phyloP scores from a whole-genome alignment of 2,888 invertebrate genomes.

The Phalera bucephala region DNA sequence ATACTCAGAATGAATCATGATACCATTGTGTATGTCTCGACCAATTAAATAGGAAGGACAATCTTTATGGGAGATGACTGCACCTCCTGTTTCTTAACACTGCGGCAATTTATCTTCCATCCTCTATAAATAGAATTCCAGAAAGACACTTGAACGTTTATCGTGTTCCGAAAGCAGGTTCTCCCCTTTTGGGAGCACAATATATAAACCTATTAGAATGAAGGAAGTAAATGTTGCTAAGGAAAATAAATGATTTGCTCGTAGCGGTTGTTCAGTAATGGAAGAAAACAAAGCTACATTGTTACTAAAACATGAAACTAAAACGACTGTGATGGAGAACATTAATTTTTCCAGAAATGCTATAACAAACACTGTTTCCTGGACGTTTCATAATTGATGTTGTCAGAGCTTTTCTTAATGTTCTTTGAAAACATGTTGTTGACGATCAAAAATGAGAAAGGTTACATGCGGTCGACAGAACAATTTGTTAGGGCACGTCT shows the following conservation, averaged over 20 bases:
- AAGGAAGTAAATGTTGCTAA: constrained; percentile 1
- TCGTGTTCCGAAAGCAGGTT: constrained; percentile 1
- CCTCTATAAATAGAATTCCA: constrained; percentile 1
- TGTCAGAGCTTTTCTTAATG: constrained; percentile 6
- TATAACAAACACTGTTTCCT: not conserved
- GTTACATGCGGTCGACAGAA: constrained; percentile 11
- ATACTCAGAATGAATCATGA: not conserved
- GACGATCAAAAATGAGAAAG: constrained; percentile 14
- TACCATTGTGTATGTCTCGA: not conserved
- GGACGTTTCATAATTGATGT: constrained; percentile 1
- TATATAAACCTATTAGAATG: not conserved
- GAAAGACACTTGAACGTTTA: constrained; percentile 2
- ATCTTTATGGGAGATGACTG: not conserved
- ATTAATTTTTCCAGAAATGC: not conserved
- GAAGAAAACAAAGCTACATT: constrained; percentile 1
- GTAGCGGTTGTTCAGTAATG: not conserved
- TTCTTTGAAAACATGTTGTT: constrained; percentile 7
- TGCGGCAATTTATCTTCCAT: constrained; percentile 1
- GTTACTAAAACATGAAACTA: constrained; percentile 2
- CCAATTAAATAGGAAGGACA: not conserved
- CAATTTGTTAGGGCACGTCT: constrained; percentile 33
- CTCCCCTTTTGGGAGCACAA: not conserved
- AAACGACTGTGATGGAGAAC: not conserved
- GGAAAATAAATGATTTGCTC: constrained; percentile 2
- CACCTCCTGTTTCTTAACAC: not conserved